Evolutionary conservation across 2,888 invertebrate species (phyloP), one percentile per base, ranked within the genome.

Genomic region (Darwinula stevensoni): DNA sequence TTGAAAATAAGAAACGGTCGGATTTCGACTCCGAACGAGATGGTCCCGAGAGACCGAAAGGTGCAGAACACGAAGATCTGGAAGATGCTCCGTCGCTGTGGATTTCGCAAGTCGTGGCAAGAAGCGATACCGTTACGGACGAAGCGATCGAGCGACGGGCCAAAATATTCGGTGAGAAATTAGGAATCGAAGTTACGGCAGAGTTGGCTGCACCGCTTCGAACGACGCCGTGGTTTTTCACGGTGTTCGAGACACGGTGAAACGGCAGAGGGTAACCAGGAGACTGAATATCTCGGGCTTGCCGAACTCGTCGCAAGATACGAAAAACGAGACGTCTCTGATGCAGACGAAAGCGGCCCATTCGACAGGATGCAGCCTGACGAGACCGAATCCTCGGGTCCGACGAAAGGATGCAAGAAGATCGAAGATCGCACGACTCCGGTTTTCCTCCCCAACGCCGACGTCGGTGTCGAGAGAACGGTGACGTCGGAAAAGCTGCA

Each of bases 401-500:
- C 22, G n/a, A 22, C n/a, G 22, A 22, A 22, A 22, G 22, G 22
- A 22, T 22, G 22, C 22, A 22, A 22, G n/a, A 22, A 22, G n/a
- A 22, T 22, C 6, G n/a, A 22, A n/a, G 22, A 22, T 22, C 6
- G 22, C 6, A 22, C n/a, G 6, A 22, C 22, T 9, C n/a, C n/a
- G 6, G 22, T n/a, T n/a, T 22, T 22, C 22, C n/a, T 6, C n/a
- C 6, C 22, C 6, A 22, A 6, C n/a, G 22, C 22, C n/a, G 22
- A 22, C n/a, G n/a, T 9, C 22, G n/a, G 22, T 22, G 22, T 9
- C 22, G n/a, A 22, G n/a, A 22, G 22, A n/a, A 22, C 22, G 6
- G 22, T 22, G 22, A 22, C 22, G n/a, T n/a, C n/a, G n/a, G n/a
- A n/a, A n/a, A n/a, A n/a, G n/a, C n/a, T n/a, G n/a, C n/a, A n/a